These are phyloP conservation scores for Poecilia latipinna DNA, from an alignment of 2,113 vertebrate genomes.

Conservation along the genomic window DNA sequence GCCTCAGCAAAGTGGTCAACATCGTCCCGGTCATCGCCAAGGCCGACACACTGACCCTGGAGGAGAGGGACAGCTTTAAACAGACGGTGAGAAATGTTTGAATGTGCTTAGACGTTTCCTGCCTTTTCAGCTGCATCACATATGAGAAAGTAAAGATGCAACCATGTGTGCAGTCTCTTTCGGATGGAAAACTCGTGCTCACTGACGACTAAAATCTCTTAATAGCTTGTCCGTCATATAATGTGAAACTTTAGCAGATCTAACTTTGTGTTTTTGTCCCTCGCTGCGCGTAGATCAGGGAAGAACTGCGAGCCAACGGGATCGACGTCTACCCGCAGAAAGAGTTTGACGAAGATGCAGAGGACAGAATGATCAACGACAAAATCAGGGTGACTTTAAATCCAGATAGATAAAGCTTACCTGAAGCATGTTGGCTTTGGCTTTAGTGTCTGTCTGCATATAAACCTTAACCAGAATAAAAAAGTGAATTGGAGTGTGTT, in stretches of 20 bases:
- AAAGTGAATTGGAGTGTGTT: not conserved
- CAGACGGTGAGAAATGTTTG: slow-evolving; percentile 83
- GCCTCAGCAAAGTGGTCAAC: slow-evolving; percentile 97
- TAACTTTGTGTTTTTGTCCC: slow-evolving; percentile 1
- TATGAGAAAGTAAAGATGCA: not conserved
- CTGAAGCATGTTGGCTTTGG: not conserved
- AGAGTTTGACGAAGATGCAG: slow-evolving; percentile 95
- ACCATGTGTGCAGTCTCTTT: not conserved
- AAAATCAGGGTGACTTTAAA: slow-evolving; percentile 89
- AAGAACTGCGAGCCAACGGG: slow-evolving; percentile 90
- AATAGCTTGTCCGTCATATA: not conserved
- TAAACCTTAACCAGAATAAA: not conserved
- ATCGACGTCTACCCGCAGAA: slow-evolving; percentile 97
- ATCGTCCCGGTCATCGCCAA: slow-evolving; percentile 97
- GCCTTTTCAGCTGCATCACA: not conserved
- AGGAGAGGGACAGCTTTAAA: slow-evolving; percentile 95
- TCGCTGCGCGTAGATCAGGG: slow-evolving; percentile 85
- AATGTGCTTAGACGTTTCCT: not conserved
- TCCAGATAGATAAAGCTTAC: not conserved
- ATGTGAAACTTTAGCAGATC: not conserved
- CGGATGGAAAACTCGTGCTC: not conserved
- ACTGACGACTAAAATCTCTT: not conserved
- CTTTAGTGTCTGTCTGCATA: not conserved
- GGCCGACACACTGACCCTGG: slow-evolving; percentile 95
- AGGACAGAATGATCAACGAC: slow-evolving; percentile 93